phyloP scores from a whole-genome alignment of 2,113 vertebrate genomes.

The Phylloscopus trochiloides region DNA sequence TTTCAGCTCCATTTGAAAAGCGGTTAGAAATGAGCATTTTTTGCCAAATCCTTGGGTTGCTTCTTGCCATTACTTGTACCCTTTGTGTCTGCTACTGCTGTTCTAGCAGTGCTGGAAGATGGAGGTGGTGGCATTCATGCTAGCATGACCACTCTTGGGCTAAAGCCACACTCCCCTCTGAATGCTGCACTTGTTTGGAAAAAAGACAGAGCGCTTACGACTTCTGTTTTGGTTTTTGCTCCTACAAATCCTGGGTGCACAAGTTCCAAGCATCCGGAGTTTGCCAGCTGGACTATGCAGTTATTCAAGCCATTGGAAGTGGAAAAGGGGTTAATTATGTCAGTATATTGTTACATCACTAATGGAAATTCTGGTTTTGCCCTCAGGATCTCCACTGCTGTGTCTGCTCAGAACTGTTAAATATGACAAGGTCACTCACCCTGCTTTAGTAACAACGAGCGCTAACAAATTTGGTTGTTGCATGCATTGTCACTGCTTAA shows the following conservation, averaged over 20 bases:
- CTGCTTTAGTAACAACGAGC: constrained; percentile 60
- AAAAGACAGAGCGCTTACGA: constrained; percentile 54
- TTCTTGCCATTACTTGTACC: background rate
- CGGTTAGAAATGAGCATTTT: background rate
- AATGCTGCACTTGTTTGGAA: constrained; percentile 77
- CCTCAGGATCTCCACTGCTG: constrained; percentile 49
- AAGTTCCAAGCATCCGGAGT: constrained; percentile 21
- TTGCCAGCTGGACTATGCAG: constrained; percentile 29
- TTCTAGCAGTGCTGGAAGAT: background rate
- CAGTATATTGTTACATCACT: constrained; percentile 66
- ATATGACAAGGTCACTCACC: constrained; percentile 64
- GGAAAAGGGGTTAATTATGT: constrained; percentile 64
- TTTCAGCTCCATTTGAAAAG: constrained; percentile 13
- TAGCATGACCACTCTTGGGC: constrained; percentile 35
- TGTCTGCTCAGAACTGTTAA: constrained; percentile 57
- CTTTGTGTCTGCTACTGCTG: background rate
- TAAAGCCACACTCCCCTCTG: constrained; percentile 45
- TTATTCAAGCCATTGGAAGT: constrained; percentile 19
- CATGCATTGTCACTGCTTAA: constrained; percentile 52
- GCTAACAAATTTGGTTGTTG: constrained; percentile 56
- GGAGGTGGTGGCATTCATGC: background rate
- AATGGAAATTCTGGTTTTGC: constrained; percentile 65
- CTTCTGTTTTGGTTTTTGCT: constrained; percentile 69
- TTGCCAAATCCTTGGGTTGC: background rate
- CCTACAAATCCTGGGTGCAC: constrained; percentile 66